phyloP scores from a whole-genome alignment of 2,113 vertebrate species.

The Desmodus rotundus region DNA sequence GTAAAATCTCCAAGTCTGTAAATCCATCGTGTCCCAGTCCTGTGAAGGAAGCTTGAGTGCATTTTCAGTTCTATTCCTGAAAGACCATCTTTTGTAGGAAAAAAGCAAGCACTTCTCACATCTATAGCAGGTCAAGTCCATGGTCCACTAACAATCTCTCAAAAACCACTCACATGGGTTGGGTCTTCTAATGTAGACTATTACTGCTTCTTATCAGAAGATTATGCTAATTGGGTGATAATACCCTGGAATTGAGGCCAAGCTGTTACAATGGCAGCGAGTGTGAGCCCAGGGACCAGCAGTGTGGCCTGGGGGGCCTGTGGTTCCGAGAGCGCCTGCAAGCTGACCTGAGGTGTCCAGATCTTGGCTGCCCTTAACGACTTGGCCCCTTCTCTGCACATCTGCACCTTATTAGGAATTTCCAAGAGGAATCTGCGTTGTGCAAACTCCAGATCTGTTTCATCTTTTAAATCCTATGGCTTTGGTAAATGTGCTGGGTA shows the following conservation, averaged over 20 bases:
- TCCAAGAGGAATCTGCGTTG: slow-evolving; percentile 45
- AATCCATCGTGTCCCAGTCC: neutral
- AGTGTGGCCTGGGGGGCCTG: neutral
- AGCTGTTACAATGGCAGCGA: neutral
- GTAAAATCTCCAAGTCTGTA: neutral
- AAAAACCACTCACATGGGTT: neutral
- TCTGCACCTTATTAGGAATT: slow-evolving; percentile 64
- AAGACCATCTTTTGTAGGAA: neutral
- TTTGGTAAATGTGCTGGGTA: slow-evolving; percentile 46
- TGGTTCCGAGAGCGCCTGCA: neutral
- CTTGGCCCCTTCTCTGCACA: slow-evolving; percentile 38
- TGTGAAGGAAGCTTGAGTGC: neutral
- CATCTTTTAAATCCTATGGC: slow-evolving; percentile 52
- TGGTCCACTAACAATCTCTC: neutral
- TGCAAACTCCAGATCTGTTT: slow-evolving; percentile 42
- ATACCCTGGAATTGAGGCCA: slow-evolving; percentile 23
- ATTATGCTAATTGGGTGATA: slow-evolving; percentile 37
- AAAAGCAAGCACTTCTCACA: accelerated
- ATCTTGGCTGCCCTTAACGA: neutral
- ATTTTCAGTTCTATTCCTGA: neutral
- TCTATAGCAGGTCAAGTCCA: neutral
- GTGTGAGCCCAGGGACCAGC: accelerated
- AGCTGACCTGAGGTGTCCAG: neutral
- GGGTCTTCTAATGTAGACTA: neutral
- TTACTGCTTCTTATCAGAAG: slow-evolving; percentile 7